Base-by-base conservation (phyloP, 2,113 vertebrate species). In the Bettongia penicillata region DNA sequence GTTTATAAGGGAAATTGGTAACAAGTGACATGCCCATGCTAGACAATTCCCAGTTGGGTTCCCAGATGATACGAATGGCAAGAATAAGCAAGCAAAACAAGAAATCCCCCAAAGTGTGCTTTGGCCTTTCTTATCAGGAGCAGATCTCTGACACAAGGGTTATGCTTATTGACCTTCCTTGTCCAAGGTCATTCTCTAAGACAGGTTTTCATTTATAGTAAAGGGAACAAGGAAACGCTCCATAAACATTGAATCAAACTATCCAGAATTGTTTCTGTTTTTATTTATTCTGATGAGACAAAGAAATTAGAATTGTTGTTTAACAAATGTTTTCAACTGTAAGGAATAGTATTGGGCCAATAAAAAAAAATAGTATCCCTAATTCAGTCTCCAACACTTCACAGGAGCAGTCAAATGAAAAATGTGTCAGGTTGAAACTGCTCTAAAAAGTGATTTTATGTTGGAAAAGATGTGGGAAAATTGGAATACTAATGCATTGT, bases 281-380 rank as follows among this genome's bases (percentile, higher is more conserved):
- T 49, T 51, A 28, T 89, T 61, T 89, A 92, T 25, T 61, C 51
- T 94, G 51, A 93, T 25, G 31, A 53, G 37, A 57, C 23, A 91
- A 89, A 19, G 57, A 93, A 52, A 94, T 93, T n/a, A 43, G 55
- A 91, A 9, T 23, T 93, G 0, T 96, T 3, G 90, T 8, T 16
- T 61, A 68, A 84, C 37, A 28, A 95, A 89, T 92, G 53, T 91
- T n/a, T 93, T 94, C 68, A 91, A 55, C 14, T 43, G 43, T 97
- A 51, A 91, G 48, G 89, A 92, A 77, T n/a, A 93, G 23, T 94
- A 53, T 25, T 77, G 94, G 53, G 89, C 3, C 91, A 77, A 91
- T n/a, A n/a, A 48, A 48, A 48, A 37, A 91, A 95, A 77, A 55
- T 43, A n/a, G 12, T 19, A 93, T 8, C 26, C 26, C 55, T 90